phyloP scores from a whole-genome alignment of 2,113 vertebrate species.

The Capricornis sumatraensis region DNA sequence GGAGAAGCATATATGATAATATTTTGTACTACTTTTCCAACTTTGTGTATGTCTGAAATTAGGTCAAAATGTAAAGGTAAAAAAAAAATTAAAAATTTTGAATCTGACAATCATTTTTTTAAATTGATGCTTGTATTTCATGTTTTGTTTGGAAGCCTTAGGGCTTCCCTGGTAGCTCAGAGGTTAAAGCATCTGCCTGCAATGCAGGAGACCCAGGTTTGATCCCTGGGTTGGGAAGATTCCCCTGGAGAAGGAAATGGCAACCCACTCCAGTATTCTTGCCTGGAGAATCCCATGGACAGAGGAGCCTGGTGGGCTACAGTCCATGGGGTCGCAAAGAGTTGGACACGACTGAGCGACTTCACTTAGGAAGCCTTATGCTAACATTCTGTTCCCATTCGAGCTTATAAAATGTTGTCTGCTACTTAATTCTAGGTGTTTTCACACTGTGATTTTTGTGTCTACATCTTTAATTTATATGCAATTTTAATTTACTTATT shows the following conservation, averaged over 20 bases:
- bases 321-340: no score
- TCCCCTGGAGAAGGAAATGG: no score
- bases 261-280: no score
- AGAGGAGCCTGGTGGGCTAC: no score
- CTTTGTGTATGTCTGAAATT: neutral
- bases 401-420: neutral
- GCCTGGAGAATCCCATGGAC: no score
- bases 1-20: neutral
- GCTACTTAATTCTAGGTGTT: neutral
- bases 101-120: neutral
- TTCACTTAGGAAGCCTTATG: neutral
- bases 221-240: no score
- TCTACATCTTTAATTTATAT: neutral
- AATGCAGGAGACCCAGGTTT: no score
- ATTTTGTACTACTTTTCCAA: neutral
- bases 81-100: neutral
- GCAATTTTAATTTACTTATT: neutral
- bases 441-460: neutral
- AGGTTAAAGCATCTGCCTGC: no score
- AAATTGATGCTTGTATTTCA: neutral
- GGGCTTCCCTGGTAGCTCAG: no score
- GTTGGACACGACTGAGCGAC: no score
- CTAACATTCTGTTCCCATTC: neutral
- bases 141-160: neutral
- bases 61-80: neutral